phyloP scores from a whole-genome alignment of 1,140 invertebrate species.

The Steinernema feltiae region DNA sequence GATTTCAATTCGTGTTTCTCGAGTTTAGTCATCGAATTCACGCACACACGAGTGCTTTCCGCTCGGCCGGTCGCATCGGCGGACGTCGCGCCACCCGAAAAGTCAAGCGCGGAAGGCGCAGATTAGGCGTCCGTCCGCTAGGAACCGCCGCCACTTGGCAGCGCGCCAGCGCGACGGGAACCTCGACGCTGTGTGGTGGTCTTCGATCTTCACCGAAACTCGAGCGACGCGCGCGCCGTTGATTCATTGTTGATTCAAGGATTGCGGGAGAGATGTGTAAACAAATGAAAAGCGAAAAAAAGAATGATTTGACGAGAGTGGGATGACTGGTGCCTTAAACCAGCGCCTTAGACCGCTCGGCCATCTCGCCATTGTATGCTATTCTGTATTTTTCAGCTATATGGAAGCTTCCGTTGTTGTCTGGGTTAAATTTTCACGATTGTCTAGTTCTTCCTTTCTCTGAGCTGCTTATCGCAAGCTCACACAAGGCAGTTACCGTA shows the following conservation, averaged over 20 bases:
- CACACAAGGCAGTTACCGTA: too few relatives aligned
- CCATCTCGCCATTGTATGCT: background rate
- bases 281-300: background rate
- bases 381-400: too few relatives aligned
- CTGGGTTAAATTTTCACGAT: too few relatives aligned
- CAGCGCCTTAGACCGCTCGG: background rate
- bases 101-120: background rate
- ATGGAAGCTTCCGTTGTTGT: too few relatives aligned
- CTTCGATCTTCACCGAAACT: background rate
- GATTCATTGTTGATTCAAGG: too few relatives aligned
- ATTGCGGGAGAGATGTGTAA: too few relatives aligned
- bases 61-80: too few relatives aligned
- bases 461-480: too few relatives aligned
- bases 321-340: conserved; percentile 86
- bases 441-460: too few relatives aligned
- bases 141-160: background rate
- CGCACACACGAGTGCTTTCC: background rate
- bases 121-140: too few relatives aligned
- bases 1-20: background rate
- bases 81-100: background rate
- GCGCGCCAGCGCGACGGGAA: too few relatives aligned
- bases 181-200: too few relatives aligned
- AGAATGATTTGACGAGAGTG: conserved; percentile 74
- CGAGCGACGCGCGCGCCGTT: background rate
- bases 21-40: background rate